Evolutionary conservation across 2,113 vertebrate genomes (phyloP), one percentile per base, ranked within the genome.

Genomic region (Ctenodactylus gundi): DNA sequence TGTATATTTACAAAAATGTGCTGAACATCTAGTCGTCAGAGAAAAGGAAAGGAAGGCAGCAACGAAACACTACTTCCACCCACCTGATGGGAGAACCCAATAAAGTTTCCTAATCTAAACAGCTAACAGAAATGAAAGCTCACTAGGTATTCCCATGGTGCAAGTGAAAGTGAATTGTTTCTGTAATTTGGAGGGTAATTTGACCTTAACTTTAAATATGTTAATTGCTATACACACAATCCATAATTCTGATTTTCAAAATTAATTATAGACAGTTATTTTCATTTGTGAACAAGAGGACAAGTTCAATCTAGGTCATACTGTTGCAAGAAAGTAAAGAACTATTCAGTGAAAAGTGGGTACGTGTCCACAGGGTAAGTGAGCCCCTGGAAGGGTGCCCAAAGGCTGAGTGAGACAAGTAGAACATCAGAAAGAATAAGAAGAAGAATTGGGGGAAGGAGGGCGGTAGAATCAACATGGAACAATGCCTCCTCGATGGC

Each of bases 231-330:
- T 20, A 3, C 44, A 27, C 23, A 31, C 49, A 53, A 77, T 10
- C 92, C 84, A 75, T 58, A 67, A 73, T 75, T 75, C 21, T 51
- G 17, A 67, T 15, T 94, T 78, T 83, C 55, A 65, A 68, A 78
- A 53, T 14, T 58, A 58, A 62, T 53, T 13, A 21, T 8, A 62
- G 31, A n/a, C 21, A 25, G 41, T 62, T 39, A 14, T 44, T 88
- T 70, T n/a, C 55, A 67, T 17, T 36, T 85, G 14, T 39, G 6
- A 27, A 25, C 51, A 55, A 67, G 34, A 51, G 51, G 3, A 5
- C 11, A 36, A 46, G 31, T 41, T 14, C 27, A 3, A 10, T 18
- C 23, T 58, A 46, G 57, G 83, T 46, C 39, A 29, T 3, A 5
- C 4, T 20, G 14, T 7, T 70, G 6, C 67, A 58, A 46, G 29